Percentiles rank a stretch among this genome's conserved stretches.
phyloP scores from a whole-genome alignment of 2,888 invertebrate genomes.

The Dryobotodes eremita region DNA sequence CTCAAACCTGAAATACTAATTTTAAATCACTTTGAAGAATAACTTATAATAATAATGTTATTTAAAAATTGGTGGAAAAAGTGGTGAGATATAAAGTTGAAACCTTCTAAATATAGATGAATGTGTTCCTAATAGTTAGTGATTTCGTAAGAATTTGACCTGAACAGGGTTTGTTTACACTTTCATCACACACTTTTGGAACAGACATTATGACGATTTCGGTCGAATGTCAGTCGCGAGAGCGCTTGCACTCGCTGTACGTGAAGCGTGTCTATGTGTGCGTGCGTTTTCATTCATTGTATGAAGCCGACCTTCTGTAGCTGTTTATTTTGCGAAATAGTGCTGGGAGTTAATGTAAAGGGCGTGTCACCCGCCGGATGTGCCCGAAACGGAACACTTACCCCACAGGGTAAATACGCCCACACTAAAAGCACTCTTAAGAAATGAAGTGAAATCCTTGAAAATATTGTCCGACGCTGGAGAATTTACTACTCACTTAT shows the following conservation, averaged over 20 bases:
- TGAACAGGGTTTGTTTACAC: background rate
- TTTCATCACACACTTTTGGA: background rate
- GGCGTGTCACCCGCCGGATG: conserved; percentile 70
- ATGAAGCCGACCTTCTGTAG: conserved; percentile 16
- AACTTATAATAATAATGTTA: background rate
- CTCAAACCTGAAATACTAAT: background rate
- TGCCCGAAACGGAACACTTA: conserved; percentile 66
- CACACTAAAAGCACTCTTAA: conserved; percentile 69
- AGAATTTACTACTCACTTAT: conserved; percentile 49
- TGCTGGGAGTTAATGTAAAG: conserved; percentile 67
- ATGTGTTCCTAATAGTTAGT: background rate
- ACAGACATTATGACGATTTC: background rate
- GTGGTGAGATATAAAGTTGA: background rate
- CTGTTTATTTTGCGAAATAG: conserved; percentile 23
- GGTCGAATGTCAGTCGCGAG: background rate
- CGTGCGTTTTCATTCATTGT: background rate
- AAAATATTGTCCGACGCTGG: conserved; percentile 58
- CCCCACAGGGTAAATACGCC: conserved; percentile 67
- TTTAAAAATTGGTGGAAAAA: background rate
- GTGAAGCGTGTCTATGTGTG: too few relatives aligned
- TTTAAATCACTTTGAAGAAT: too few relatives aligned
- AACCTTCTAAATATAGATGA: background rate
- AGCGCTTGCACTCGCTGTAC: background rate
- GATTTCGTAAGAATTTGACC: background rate
- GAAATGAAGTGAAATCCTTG: conserved; percentile 64